A percentile compares a stretch with the other conserved stretches of the same genome.
Evolutionary conservation across 2,797 vertebrate genomes (phyloP).

Genomic region (Limosa lapponica): DNA sequence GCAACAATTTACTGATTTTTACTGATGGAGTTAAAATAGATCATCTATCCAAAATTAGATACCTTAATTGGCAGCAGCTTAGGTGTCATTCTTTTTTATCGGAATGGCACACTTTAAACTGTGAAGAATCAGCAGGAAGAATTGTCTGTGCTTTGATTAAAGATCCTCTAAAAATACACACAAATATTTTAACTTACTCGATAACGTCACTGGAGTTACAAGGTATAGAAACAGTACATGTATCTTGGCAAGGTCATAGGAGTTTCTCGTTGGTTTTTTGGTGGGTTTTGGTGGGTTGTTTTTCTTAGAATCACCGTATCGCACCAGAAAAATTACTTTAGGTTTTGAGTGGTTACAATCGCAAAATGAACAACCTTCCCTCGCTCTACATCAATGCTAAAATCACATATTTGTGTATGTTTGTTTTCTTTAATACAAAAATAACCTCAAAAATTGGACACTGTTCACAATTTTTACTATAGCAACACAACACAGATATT

Average conservation of each 20-base stretch:
- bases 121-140: conserved; percentile 34
- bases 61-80: background rate
- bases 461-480: background rate
- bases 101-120: background rate
- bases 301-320: background rate
- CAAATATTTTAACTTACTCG: background rate
- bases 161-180: conserved; percentile 13
- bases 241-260: background rate
- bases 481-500: background rate
- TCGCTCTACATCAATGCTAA: background rate
- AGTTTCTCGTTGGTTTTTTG: fast-evolving
- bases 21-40: background rate
- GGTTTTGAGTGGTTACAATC: background rate
- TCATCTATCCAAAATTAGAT: conserved; percentile 4
- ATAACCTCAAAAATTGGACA: background rate
- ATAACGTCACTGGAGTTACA: background rate
- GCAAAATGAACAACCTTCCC: background rate
- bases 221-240: background rate
- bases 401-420: background rate
- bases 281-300: background rate
- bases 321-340: background rate
- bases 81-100: background rate
- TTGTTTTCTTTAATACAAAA: conserved; percentile 30
- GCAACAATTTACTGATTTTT: background rate
- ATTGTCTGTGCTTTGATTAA: conserved; percentile 42